A percentile compares a stretch with the other conserved stretches of the same genome.
These are phyloP conservation scores for Corvus moneduloides DNA, from an alignment of 2,113 vertebrate species.

Conservation along the genomic window DNA sequence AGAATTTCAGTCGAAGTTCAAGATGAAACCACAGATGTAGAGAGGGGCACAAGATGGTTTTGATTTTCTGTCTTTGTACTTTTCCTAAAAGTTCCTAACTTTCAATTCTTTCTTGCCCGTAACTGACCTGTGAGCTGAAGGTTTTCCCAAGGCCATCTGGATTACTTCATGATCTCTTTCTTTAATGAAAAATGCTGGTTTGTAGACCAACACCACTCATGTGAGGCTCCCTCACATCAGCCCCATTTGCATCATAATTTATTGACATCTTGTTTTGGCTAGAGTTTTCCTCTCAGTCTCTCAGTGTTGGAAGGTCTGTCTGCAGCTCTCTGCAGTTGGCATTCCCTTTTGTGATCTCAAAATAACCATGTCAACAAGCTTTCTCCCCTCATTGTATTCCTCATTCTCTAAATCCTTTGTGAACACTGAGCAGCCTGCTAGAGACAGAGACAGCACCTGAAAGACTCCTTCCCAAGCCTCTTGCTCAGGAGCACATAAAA, in stretches of 20 bases:
- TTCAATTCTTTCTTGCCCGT: neutral
- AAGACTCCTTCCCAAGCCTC: neutral
- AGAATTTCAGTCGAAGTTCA: neutral
- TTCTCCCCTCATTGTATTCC: neutral
- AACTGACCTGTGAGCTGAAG: neutral
- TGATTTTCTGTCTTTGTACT: neutral
- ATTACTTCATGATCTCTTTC: neutral
- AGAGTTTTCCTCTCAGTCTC: neutral
- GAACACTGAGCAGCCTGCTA: neutral
- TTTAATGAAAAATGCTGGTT: neutral
- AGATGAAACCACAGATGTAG: neutral
- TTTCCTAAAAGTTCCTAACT: neutral
- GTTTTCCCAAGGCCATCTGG: neutral
- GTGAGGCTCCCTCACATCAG: rapidly evolving
- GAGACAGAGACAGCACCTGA: neutral
- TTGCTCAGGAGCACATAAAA: neutral
- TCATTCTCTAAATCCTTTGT: neutral
- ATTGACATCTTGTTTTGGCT: neutral
- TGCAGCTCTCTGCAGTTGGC: neutral
- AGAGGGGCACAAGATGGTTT: neutral
- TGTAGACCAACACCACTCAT: neutral
- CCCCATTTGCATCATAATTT: neutral
- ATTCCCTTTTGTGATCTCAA: neutral
- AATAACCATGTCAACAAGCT: neutral
- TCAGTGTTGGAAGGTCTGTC: neutral